Base-by-base conservation (phyloP, 2,888 invertebrate species). In the Phymatocera aterrima region DNA sequence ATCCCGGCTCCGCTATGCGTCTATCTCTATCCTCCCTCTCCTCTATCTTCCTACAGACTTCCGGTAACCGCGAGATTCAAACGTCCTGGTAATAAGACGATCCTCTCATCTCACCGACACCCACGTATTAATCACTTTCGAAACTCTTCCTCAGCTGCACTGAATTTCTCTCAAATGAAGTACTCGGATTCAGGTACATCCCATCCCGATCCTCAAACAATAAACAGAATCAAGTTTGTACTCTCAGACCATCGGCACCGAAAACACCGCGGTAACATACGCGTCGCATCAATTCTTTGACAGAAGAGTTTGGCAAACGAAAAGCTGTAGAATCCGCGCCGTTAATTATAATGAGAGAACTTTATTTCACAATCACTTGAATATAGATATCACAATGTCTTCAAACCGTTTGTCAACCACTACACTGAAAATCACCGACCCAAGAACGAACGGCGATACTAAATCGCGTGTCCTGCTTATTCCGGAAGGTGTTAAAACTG, bases 381-480 rank as follows among this genome's bases (percentile, higher is more conserved):
- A n/a, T n/a, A n/a, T n/a, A n/a, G n/a, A n/a, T n/a, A n/a, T n/a
- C n/a, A n/a, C n/a, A n/a, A n/a, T n/a, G n/a, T n/a, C n/a, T n/a
- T n/a, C n/a, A 3, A 40, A 40, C 40, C 6, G 40, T 40, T 51
- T 51, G 18, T 8, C 24, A 21, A 51, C 28, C 60, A 54, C 37
- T 31, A 34, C n/a, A 64, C 77, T 77, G 46, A n/a, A n/a, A n/a
- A n/a, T n/a, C 61, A 61, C 77, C 40, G 60, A 46, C 46, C 77
- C 43, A 57, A 28, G 10, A 57, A 57, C 24, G 54, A 54, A 51
- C 31, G 54, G 54, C 31, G 43, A 48, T 18, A 43, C 15, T 24
- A 46, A 68, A 21, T 68, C 5, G 12, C 15, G 28, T 68, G 43
- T 24, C n/a, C 24, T 18, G 64, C 37, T 5, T 34, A 37, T 64